These are phyloP conservation scores for Cyrtodaria siliqua DNA, from an alignment of 2,888 invertebrate genomes.

Conservation along the genomic window DNA sequence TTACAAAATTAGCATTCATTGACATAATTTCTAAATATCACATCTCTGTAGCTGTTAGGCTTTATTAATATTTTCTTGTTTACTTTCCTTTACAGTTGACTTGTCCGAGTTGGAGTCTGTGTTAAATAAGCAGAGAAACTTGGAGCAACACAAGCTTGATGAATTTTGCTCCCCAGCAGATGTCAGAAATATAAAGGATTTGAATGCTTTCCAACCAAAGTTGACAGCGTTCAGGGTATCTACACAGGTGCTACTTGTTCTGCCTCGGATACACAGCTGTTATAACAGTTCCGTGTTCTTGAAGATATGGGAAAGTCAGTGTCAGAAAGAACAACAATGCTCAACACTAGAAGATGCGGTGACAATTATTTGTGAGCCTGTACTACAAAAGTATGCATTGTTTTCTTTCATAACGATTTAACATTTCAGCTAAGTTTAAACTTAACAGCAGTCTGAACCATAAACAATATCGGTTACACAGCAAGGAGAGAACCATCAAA, in stretches of 20 bases:
- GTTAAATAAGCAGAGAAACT: constrained; percentile 25
- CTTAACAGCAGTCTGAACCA: too few species aligned
- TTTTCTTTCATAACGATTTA: background rate
- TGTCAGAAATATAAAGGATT: background rate
- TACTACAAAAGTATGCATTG: constrained; percentile 9
- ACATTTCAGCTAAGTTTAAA: too few species aligned
- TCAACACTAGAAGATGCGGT: constrained; percentile 12
- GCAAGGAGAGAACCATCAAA: too few species aligned
- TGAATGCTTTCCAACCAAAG: constrained; percentile 9
- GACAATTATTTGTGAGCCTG: constrained; percentile 14
- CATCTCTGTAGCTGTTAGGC: too few species aligned
- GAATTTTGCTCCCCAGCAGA: constrained; percentile 39
- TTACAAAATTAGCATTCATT: too few species aligned
- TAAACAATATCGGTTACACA: too few species aligned
- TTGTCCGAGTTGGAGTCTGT: constrained; percentile 12
- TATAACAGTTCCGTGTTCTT: constrained; percentile 25
- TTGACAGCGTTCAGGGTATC: constrained; percentile 25
- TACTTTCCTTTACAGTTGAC: constrained; percentile 21
- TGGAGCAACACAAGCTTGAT: constrained; percentile 17
- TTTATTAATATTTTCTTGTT: background rate
- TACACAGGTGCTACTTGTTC: constrained; percentile 3
- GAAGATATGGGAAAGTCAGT: constrained; percentile 25
- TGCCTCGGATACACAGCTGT: constrained; percentile 12
- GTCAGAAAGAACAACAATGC: constrained; percentile 1
- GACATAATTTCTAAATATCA: too few species aligned